Evolutionary conservation across 1,140 invertebrate species (phyloP).

Genomic region (Ceratina australensis): DNA sequence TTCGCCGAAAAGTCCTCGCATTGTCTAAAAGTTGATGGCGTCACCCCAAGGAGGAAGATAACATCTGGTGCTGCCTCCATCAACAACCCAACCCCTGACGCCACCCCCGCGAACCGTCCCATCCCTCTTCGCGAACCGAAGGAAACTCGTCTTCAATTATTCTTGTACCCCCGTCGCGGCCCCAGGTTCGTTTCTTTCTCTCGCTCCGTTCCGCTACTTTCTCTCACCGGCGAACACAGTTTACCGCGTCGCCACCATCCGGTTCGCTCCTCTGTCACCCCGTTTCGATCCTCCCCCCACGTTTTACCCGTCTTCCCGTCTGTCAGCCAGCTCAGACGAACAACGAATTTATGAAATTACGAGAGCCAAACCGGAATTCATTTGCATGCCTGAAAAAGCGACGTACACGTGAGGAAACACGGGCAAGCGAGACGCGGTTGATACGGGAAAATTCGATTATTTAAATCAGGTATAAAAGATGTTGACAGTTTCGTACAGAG

Average conservation of each 20-base stretch:
- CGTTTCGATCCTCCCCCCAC: background rate
- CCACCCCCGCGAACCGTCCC: constrained; percentile 64
- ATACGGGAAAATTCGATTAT: constrained; percentile 22
- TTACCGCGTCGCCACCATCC: constrained; percentile 72
- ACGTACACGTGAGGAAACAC: background rate
- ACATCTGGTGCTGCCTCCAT: constrained; percentile 77
- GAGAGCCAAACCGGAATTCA: constrained; percentile 70
- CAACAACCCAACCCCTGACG: constrained; percentile 71
- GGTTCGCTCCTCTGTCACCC: constrained; percentile 60
- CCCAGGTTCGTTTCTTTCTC: constrained; percentile 37
- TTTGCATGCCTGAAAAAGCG: constrained; percentile 71
- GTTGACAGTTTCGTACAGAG: no score
- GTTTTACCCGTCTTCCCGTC: constrained; percentile 66
- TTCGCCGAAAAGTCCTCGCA: constrained; percentile 77
- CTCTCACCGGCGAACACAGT: constrained; percentile 58
- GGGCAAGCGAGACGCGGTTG: constrained; percentile 15
- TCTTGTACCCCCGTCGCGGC: constrained; percentile 69
- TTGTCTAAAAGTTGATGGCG: constrained; percentile 78
- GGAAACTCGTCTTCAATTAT: constrained; percentile 79
- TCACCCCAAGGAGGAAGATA: constrained; percentile 76
- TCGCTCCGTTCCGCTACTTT: constrained; percentile 48
- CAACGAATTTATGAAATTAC: constrained; percentile 76
- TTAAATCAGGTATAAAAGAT: no score
- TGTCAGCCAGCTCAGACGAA: constrained; percentile 73
- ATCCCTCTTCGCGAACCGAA: constrained; percentile 64